Conservation (phyloP, 2,797 vertebrate species). For the Somateria mollissima region DNA sequence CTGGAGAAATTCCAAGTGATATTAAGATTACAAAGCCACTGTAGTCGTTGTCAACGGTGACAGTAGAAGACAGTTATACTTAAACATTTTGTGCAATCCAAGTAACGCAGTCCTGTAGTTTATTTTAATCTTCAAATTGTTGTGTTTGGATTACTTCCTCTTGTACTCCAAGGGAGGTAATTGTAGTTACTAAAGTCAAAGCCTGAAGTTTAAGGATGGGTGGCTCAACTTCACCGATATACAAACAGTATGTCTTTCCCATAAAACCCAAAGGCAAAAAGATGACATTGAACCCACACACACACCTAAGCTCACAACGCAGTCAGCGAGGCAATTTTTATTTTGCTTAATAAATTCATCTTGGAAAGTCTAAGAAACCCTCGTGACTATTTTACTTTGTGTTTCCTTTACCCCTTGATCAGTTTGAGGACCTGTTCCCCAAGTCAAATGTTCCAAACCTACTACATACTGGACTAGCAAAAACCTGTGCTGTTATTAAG, state of each 20-base stretch:
- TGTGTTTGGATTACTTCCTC: neutral
- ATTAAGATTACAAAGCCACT: neutral
- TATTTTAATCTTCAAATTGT: neutral
- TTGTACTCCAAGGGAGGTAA: neutral
- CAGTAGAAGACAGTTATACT: neutral
- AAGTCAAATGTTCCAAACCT: neutral
- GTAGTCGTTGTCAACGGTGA: neutral
- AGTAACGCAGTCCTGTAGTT: neutral
- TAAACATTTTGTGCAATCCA: neutral
- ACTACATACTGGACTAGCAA: neutral
- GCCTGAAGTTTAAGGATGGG: neutral
- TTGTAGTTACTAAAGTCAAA: neutral
- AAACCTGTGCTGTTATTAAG: neutral
- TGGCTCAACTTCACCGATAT: neutral
- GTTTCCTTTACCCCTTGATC: neutral
- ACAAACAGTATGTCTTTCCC: neutral
- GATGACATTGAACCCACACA: neutral
- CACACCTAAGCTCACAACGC: neutral
- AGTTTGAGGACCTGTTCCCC: neutral
- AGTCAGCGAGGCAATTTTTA: neutral
- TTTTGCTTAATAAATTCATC: neutral
- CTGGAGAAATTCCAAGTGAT: neutral
- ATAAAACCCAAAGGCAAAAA: neutral
- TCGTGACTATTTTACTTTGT: neutral
- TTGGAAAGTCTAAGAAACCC: neutral